These are phyloP conservation scores for Ophion obscuratus DNA, from an alignment of 2,888 invertebrate species.

Conservation along the genomic window DNA sequence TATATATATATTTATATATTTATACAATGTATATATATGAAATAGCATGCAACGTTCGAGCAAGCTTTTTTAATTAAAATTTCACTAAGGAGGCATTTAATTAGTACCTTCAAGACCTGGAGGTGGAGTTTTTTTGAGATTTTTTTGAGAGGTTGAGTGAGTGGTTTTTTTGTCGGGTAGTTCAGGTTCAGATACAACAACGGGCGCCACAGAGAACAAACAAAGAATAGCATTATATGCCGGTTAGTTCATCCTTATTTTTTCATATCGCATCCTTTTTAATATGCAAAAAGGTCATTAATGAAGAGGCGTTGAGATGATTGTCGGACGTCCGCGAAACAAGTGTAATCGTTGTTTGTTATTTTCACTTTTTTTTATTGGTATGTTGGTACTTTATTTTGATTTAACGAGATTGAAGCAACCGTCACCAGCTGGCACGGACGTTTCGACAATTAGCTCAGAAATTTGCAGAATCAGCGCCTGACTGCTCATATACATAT, in stretches of 20 bases:
- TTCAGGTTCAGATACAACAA: slow-evolving; percentile 83
- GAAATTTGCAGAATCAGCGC: slow-evolving; percentile 53
- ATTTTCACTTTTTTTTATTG: not conserved
- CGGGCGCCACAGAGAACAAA: slow-evolving; percentile 84
- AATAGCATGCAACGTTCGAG: slow-evolving; percentile 80
- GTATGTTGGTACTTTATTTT: not conserved
- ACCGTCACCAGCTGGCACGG: not conserved
- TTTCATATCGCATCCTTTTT: slow-evolving; percentile 70
- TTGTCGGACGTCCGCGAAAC: slow-evolving; percentile 45
- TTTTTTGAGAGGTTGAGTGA: slow-evolving; percentile 83
- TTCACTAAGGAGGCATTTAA: slow-evolving; percentile 81
- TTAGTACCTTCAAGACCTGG: slow-evolving; percentile 84
- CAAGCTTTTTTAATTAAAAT: slow-evolving; percentile 73
- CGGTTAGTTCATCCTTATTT: slow-evolving; percentile 78
- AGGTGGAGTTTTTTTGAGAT: slow-evolving; percentile 82
- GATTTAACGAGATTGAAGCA: not conserved
- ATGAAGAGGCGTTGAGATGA: slow-evolving; percentile 61
- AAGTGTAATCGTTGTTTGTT: not conserved
- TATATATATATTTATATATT: slow-evolving; percentile 47
- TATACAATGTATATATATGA: slow-evolving; percentile 62
- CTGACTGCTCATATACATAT: slow-evolving; percentile 44
- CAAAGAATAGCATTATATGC: slow-evolving; percentile 83
- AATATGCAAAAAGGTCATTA: slow-evolving; percentile 65
- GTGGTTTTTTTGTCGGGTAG: slow-evolving; percentile 82
- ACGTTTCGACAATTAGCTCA: slow-evolving; percentile 59